These are phyloP conservation scores for Falco biarmicus DNA, from an alignment of 2,797 vertebrate species.

Conservation along the genomic window DNA sequence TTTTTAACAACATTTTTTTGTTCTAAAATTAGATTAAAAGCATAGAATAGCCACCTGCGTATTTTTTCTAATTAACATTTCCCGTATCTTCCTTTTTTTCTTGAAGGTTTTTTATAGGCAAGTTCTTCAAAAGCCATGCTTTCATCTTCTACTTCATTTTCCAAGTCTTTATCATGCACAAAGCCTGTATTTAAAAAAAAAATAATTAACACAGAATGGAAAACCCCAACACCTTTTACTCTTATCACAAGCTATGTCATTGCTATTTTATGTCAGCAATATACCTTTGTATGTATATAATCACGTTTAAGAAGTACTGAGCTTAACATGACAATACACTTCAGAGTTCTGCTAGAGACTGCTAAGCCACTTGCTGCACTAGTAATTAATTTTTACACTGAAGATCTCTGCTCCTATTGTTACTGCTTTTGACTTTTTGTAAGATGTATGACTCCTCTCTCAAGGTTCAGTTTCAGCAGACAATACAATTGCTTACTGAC, in stretches of 20 bases:
- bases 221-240: background rate
- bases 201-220: background rate
- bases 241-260: background rate
- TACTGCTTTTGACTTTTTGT: background rate
- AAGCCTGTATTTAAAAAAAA: constrained; percentile 51
- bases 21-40: background rate
- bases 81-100: constrained; percentile 57
- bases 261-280: background rate
- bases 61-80: constrained; percentile 39
- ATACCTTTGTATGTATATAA: background rate
- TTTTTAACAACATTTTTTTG: background rate
- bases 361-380: background rate
- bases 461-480: background rate
- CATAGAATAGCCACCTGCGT: background rate
- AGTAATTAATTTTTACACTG: background rate
- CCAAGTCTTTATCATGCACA: constrained; percentile 49
- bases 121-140: constrained; percentile 77
- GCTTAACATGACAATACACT: background rate
- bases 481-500: background rate
- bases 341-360: background rate
- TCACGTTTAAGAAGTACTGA: background rate
- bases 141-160: constrained; percentile 77
- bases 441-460: background rate
- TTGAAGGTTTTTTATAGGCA: constrained; percentile 42
- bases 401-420: background rate